These are phyloP conservation scores for Gryllus longicercus DNA, from an alignment of 2,888 invertebrate species.

Conservation along the genomic window DNA sequence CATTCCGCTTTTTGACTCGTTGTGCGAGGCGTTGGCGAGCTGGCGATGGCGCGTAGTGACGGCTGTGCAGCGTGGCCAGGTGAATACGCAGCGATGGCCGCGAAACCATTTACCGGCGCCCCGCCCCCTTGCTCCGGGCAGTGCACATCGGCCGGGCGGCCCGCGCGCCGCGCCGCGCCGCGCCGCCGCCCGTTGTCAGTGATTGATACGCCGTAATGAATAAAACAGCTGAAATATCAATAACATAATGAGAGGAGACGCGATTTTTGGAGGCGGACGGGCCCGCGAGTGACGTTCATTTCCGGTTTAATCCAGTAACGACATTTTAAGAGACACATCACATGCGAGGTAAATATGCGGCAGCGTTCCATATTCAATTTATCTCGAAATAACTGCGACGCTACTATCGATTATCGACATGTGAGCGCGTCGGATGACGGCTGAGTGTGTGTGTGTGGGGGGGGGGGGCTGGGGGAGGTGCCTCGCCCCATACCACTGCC, in stretches of 20 bases:
- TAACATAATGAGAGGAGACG: slow-evolving; percentile 1
- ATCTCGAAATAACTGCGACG: slow-evolving; percentile 8
- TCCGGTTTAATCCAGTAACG: slow-evolving; percentile 17
- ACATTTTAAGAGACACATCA: slow-evolving; percentile 9
- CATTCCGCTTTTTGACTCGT: too few species aligned
- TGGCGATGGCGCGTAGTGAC: too few species aligned
- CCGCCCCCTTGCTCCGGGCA: too few species aligned
- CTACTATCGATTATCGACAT: not conserved
- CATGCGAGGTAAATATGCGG: slow-evolving; percentile 3
- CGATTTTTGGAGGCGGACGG: not conserved
- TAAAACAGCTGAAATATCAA: slow-evolving; percentile 17
- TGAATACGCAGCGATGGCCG: not conserved
- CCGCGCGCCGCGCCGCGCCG: not conserved
- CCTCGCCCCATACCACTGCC: not conserved
- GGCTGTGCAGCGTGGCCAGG: not conserved
- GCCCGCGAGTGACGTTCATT: not conserved
- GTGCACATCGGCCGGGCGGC: not conserved
- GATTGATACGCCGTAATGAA: slow-evolving; percentile 9
- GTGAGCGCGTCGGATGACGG: not conserved
- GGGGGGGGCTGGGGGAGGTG: not conserved
- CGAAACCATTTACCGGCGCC: not conserved
- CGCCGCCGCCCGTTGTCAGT: not conserved
- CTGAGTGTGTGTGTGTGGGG: not conserved
- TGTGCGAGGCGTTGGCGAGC: too few species aligned
- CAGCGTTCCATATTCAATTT: slow-evolving; percentile 3